Conservation (phyloP, 2,888 invertebrate genomes). For the Apodemia duryi region DNA sequence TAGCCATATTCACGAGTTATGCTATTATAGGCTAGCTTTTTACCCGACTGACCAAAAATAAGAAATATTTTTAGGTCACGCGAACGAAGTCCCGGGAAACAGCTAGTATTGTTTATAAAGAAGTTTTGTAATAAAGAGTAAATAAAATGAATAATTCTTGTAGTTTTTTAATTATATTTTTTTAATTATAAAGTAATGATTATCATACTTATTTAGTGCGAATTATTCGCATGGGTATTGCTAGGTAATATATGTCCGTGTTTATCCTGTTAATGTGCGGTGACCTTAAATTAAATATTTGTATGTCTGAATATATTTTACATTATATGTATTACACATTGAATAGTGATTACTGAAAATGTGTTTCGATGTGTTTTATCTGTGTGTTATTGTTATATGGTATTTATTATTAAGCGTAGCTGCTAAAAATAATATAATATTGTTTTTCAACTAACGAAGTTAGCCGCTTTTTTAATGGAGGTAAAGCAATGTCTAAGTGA, state of each 20-base stretch:
- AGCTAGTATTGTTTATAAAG: too few species aligned
- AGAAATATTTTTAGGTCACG: too few species aligned
- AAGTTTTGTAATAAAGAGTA: too few species aligned
- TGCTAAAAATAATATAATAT: neutral
- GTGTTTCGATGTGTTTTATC: slow-evolving; percentile 7
- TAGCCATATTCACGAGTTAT: too few species aligned
- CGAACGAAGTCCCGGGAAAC: too few species aligned
- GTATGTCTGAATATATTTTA: slow-evolving; percentile 11
- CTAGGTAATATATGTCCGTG: neutral
- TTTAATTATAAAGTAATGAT: too few species aligned
- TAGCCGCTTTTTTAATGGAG: neutral
- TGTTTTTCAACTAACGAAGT: neutral
- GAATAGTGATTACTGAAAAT: slow-evolving; percentile 1
- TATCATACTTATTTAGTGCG: too few species aligned
- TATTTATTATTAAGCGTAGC: neutral
- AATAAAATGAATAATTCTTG: too few species aligned
- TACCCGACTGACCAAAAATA: too few species aligned
- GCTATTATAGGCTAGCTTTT: too few species aligned
- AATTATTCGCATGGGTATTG: too few species aligned
- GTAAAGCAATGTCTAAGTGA: neutral
- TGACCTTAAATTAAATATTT: slow-evolving; percentile 8
- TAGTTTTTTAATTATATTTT: too few species aligned
- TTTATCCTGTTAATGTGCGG: slow-evolving; percentile 9
- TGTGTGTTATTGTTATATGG: slow-evolving; percentile 7
- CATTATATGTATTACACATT: neutral